phyloP scores from a whole-genome alignment of 1,140 invertebrate species.

The Homalodisca vitripennis region DNA sequence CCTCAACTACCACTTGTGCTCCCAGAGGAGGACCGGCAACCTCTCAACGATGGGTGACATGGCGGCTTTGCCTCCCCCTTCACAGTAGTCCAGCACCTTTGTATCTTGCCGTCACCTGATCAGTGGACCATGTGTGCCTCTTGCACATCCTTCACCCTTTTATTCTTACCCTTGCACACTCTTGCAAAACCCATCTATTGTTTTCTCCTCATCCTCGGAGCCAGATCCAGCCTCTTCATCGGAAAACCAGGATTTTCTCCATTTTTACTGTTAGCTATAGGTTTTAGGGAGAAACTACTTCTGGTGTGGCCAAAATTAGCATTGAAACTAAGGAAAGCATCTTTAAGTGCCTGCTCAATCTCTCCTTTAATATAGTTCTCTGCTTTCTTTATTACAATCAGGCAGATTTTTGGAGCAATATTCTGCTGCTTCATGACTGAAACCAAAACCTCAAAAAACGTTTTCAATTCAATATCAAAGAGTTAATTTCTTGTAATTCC shows the following conservation, averaged over 20 bases:
- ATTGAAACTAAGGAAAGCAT: conserved; percentile 91
- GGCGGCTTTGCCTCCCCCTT: conserved; percentile 40
- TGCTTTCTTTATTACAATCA: conserved; percentile 77
- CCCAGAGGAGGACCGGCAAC: conserved; percentile 23
- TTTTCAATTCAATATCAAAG: too few relatives aligned
- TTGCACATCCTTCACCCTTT: too few relatives aligned
- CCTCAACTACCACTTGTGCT: conserved; percentile 13
- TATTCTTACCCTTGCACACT: too few relatives aligned
- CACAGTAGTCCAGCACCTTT: background rate
- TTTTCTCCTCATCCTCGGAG: conserved; percentile 54
- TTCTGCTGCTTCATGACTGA: conserved; percentile 90
- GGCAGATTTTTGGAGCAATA: conserved; percentile 89
- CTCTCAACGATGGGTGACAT: conserved; percentile 49
- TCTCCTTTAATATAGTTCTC: conserved; percentile 75
- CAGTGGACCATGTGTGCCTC: conserved; percentile 84
- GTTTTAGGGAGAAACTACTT: conserved; percentile 73
- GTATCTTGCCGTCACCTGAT: conserved; percentile 70
- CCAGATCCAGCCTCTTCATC: conserved; percentile 14
- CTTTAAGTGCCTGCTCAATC: conserved; percentile 73
- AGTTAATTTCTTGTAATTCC: too few relatives aligned
- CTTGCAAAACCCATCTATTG: conserved; percentile 68
- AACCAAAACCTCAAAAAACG: too few relatives aligned
- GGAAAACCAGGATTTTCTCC: background rate
- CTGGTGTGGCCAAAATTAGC: conserved; percentile 68
- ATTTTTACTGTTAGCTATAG: conserved; percentile 41